Base-by-base conservation (phyloP, 2,888 invertebrate genomes). In the Brachypalpus laphriformis region DNA sequence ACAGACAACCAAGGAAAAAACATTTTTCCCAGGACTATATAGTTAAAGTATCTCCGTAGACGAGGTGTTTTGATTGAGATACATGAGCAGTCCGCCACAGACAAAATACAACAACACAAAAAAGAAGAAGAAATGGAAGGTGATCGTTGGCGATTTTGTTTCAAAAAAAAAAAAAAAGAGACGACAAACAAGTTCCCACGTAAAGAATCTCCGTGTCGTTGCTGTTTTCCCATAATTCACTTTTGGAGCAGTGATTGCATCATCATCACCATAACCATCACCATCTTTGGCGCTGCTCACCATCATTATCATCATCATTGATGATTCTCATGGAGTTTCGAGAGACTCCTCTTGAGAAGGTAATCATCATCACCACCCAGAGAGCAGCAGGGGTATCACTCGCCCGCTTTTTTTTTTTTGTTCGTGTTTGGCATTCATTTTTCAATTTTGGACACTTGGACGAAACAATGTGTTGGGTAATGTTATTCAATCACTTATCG, bases 191-290 rank as follows among this genome's bases (percentile, higher is more conserved):
- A 75, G 65, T 81, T 85, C 85, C 85, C 83, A 83, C 80, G 83
- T 80, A 40, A 45, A 59, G 63, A 74, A 74, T 16, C 47, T 31
- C 54, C 59, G 37, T n/a, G n/a, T 70, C 40, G 49, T 57, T 16
- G 59, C 42, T 72, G 25, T 71, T 81, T 78, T 82, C 85, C 75
- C 85, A 85, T 85, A 85, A 85, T 76, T 85, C 85, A 85, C 85
- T 81, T 81, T 80, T 75, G 80, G 72, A 75, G 70, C 80, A 80
- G 63, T 70, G 65, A 74, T 85, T 85, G 85, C 85, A 85, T 85
- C 85, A 85, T 65, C 85, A 81, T 76, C 85, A 66, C 7, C 70
- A 71, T 25, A 49, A 70, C 28, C 70, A 65, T 65, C 82, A 47
- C 65, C 63, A 18, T 61, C 68, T 47, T 31, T 25, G 7, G 40